phyloP scores from a whole-genome alignment of 2,113 vertebrate species.

The Osmerus eperlanus region DNA sequence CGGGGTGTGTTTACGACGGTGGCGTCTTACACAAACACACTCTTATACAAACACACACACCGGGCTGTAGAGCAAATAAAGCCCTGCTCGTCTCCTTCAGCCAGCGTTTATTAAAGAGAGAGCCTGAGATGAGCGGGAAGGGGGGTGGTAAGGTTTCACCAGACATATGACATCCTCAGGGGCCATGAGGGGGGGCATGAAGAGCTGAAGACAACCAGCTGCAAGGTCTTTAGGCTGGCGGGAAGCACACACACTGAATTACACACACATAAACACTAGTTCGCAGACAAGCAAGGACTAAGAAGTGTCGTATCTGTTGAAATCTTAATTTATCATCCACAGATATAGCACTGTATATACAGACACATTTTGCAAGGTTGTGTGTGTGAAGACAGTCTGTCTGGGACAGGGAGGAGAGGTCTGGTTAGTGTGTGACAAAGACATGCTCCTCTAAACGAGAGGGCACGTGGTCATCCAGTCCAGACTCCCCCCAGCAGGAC shows the following conservation, averaged over 20 bases:
- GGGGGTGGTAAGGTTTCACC: slow-evolving; percentile 57
- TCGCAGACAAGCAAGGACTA: not conserved
- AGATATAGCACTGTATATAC: not conserved
- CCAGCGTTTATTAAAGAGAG: slow-evolving; percentile 59
- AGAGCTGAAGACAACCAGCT: not conserved
- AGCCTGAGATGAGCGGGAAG: slow-evolving; percentile 44
- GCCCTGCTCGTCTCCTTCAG: slow-evolving; percentile 57
- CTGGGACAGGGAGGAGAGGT: too few relatives aligned
- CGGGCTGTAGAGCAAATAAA: slow-evolving; percentile 43
- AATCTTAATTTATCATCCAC: not conserved
- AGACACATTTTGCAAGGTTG: not conserved
- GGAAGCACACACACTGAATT: not conserved
- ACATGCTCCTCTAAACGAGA: too few relatives aligned
- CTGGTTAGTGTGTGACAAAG: too few relatives aligned
- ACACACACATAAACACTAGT: not conserved
- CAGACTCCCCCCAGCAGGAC: too few relatives aligned
- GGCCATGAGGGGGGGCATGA: slow-evolving; percentile 3
- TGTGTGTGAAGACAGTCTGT: too few relatives aligned
- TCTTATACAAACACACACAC: slow-evolving; percentile 28
- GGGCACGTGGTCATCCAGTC: too few relatives aligned
- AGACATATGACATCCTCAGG: slow-evolving; percentile 53
- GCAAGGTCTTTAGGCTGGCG: not conserved
- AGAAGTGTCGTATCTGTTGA: not conserved
- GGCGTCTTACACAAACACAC: slow-evolving; percentile 49
- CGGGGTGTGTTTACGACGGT: slow-evolving; percentile 41